These are phyloP conservation scores for Chelonus insularis DNA, from an alignment of 1,140 invertebrate genomes.

Conservation along the genomic window DNA sequence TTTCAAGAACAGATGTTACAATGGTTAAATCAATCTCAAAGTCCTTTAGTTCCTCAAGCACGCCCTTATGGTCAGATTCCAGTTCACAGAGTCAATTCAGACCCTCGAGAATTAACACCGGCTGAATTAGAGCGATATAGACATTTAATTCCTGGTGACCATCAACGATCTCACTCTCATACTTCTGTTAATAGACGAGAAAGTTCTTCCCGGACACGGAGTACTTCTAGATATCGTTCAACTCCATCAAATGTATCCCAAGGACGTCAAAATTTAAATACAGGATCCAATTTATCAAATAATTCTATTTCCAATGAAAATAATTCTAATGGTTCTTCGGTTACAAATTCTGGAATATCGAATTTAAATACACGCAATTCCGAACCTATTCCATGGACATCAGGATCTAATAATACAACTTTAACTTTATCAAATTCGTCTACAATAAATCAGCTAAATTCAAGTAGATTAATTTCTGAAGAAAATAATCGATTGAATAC, in stretches of 20 bases:
- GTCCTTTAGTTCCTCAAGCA: slow-evolving; percentile 35
- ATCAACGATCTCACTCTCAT: slow-evolving; percentile 37
- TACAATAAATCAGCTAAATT: too few species aligned
- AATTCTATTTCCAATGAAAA: not conserved
- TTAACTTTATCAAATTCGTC: too few species aligned
- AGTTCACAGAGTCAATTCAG: slow-evolving; percentile 52
- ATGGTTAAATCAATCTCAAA: slow-evolving; percentile 42
- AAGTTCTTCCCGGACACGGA: slow-evolving; percentile 30
- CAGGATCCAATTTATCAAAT: not conserved
- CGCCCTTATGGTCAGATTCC: slow-evolving; percentile 51
- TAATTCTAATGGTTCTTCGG: too few species aligned
- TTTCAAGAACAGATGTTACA: slow-evolving; percentile 44
- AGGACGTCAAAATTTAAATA: slow-evolving; percentile 13
- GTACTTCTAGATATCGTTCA: slow-evolving; percentile 32
- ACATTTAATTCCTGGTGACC: slow-evolving; percentile 48
- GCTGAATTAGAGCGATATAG: slow-evolving; percentile 51
- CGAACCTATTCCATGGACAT: too few species aligned
- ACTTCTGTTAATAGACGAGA: slow-evolving; percentile 35
- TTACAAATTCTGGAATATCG: too few species aligned
- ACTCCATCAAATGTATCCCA: not conserved
- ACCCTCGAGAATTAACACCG: slow-evolving; percentile 51
- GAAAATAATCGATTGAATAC: too few species aligned
- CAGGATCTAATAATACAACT: too few species aligned
- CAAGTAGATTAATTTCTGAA: too few species aligned
- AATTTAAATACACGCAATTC: too few species aligned